Conservation (phyloP, 1,140 invertebrate species). For the Heliothis virescens region DNA sequence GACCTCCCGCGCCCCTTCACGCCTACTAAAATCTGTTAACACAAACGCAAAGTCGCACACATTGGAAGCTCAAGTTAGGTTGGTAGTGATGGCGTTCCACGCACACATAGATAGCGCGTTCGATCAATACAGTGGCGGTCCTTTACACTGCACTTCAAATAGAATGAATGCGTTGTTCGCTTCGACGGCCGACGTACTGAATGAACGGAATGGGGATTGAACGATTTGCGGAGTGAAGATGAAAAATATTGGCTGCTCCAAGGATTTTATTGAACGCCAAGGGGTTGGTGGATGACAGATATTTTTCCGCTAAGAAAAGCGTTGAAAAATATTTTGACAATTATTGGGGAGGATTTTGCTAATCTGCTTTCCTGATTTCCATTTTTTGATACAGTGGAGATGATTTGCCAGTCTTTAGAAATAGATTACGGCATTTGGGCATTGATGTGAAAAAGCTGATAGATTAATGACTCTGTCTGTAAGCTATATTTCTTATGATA, state of each 20-base stretch:
- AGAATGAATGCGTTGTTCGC: slow-evolving; percentile 37
- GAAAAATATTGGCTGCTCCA: slow-evolving; percentile 22
- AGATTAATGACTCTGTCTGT: no score
- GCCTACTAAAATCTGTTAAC: slow-evolving; percentile 30
- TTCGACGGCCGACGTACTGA: slow-evolving; percentile 24
- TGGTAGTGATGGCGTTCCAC: neutral
- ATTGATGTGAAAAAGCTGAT: neutral
- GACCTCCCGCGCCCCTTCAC: slow-evolving; percentile 6
- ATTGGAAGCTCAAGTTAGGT: neutral
- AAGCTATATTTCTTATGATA: no score
- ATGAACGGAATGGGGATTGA: slow-evolving; percentile 30
- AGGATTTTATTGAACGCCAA: slow-evolving; percentile 1
- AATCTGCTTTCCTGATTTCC: neutral
- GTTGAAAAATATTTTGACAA: neutral
- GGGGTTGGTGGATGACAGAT: neutral
- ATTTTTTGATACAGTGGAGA: neutral
- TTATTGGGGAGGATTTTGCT: neutral
- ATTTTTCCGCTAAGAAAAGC: neutral
- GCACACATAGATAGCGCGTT: slow-evolving; percentile 15
- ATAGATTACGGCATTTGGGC: neutral
- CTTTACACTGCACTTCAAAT: slow-evolving; percentile 32
- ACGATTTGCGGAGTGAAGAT: slow-evolving; percentile 25
- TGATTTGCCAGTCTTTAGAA: neutral
- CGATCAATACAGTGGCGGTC: slow-evolving; percentile 42
- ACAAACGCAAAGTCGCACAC: neutral